Evolutionary conservation across 2,113 vertebrate genomes (phyloP), one percentile per base, ranked within the genome.

Genomic region (Cranoglanis bouderius): DNA sequence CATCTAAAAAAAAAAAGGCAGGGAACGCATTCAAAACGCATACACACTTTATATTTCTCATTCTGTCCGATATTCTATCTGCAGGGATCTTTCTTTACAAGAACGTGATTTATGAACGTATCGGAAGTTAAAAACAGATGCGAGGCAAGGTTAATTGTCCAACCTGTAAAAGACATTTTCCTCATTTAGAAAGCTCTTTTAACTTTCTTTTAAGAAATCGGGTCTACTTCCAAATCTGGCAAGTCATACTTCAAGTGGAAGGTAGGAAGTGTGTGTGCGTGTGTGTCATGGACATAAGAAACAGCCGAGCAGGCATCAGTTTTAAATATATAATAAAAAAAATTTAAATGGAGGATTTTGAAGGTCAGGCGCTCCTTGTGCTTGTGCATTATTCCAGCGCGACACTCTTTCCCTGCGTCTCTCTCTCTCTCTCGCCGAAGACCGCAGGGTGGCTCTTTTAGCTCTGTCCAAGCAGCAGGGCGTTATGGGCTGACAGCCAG

Each of bases 361-460:
- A 95, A 95, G 94, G 94, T 95, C 94, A 95, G 93, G 91, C 57
- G 85, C 89, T 91, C 91, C 92, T 88, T 85, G 40, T 87, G 89
- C 75, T 51, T 16, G 84, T 90, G 77, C 85, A 86, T 85, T 89
- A 87, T 90, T 88, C 67, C 85, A 75, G 43, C 16, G 21, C 24
- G 63, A 32, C 85, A 59, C 40, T 74, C 32, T 84, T 85, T 90
- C 14, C 13, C 63, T 49, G 13, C 53, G 24, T 88, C 32, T 81
- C 81, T 84, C 9, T 85, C 9, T 85, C 53, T 78, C 85, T 90
- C 40, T 21, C 16, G 46, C 51, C 13, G 85, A 24, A 9, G 72
- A 61, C 82, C 61, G 63, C 83, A 84, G 86, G 82, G 49, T 65
- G 74, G 26, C 85, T 86, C 38, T 89, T 80, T 70, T 84, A 72